Percentiles rank a stretch among this genome's conserved stretches.
These are phyloP conservation scores for Cyclophora punctaria DNA, from an alignment of 2,888 invertebrate species.

Conservation along the genomic window DNA sequence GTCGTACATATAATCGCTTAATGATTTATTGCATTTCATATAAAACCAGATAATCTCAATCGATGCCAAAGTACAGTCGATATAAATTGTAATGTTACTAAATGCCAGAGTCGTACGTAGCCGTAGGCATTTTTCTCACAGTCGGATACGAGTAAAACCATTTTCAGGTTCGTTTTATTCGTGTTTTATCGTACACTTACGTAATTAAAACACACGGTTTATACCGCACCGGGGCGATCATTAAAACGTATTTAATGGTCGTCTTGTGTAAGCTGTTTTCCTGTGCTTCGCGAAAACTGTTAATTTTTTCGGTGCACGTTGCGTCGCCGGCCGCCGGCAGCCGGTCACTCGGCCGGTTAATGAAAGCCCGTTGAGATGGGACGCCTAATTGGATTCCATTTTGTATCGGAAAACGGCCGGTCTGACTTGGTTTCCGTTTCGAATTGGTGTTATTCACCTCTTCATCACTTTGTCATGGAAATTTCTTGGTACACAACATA, in stretches of 20 bases:
- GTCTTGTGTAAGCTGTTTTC: constrained; percentile 46
- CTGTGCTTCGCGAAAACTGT: constrained; percentile 33
- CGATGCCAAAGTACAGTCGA: not conserved
- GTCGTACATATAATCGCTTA: too few relatives aligned
- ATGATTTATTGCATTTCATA: too few relatives aligned
- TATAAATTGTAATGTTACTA: constrained; percentile 7
- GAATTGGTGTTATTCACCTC: constrained; percentile 42
- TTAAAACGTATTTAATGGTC: constrained; percentile 47
- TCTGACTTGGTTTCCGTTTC: constrained; percentile 38
- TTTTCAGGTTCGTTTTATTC: constrained; percentile 25
- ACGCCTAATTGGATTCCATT: constrained; percentile 65
- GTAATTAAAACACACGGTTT: constrained; percentile 42
- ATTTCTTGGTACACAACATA: constrained; percentile 21
- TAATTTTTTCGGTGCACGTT: constrained; percentile 25
- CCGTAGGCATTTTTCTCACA: constrained; percentile 26
- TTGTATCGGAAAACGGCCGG: constrained; percentile 51
- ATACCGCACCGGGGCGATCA: constrained; percentile 31
- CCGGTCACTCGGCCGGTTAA: constrained; percentile 49
- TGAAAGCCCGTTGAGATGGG: constrained; percentile 53
- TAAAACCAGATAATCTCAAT: too few relatives aligned
- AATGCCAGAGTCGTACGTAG: constrained; percentile 16
- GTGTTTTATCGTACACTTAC: constrained; percentile 39
- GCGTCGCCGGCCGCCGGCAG: constrained; percentile 28
- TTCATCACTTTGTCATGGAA: constrained; percentile 37
- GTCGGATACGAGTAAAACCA: constrained; percentile 22